phyloP scores from a whole-genome alignment of 2,888 invertebrate genomes.

The Sussaba pulchella region DNA sequence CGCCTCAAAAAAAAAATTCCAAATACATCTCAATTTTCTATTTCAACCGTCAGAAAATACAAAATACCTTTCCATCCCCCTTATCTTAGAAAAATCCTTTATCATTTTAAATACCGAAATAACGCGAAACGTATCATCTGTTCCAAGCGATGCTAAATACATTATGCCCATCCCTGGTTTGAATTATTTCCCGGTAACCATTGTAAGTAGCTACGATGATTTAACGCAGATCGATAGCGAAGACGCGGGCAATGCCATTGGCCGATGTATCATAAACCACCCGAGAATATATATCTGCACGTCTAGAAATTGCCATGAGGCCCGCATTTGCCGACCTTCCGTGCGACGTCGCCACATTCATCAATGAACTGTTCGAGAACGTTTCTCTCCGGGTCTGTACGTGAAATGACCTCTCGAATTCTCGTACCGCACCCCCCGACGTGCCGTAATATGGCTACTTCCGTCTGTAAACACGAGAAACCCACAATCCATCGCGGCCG shows the following conservation, averaged over 20 bases:
- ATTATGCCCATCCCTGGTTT: not conserved
- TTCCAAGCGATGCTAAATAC: too few relatives aligned
- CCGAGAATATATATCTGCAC: too few relatives aligned
- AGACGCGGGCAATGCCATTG: not conserved
- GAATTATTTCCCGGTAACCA: not conserved
- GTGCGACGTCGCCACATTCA: not conserved
- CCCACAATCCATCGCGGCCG: not conserved
- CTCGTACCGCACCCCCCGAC: not conserved
- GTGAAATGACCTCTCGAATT: not conserved
- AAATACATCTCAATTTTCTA: too few relatives aligned
- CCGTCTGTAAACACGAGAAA: constrained; percentile 17
- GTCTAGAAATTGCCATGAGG: not conserved
- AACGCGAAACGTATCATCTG: too few relatives aligned
- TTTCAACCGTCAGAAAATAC: too few relatives aligned
- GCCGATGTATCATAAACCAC: constrained; percentile 8
- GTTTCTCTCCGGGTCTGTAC: not conserved
- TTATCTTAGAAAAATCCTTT: too few relatives aligned
- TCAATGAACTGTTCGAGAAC: not conserved
- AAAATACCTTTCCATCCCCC: too few relatives aligned
- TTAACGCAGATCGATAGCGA: not conserved
- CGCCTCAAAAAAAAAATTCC: too few relatives aligned
- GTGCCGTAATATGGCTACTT: not conserved
- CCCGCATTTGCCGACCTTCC: not conserved
- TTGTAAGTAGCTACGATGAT: not conserved
- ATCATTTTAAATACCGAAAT: too few relatives aligned